These are phyloP conservation scores for Hippolais icterina DNA, from an alignment of 2,113 vertebrate genomes.

Conservation along the genomic window DNA sequence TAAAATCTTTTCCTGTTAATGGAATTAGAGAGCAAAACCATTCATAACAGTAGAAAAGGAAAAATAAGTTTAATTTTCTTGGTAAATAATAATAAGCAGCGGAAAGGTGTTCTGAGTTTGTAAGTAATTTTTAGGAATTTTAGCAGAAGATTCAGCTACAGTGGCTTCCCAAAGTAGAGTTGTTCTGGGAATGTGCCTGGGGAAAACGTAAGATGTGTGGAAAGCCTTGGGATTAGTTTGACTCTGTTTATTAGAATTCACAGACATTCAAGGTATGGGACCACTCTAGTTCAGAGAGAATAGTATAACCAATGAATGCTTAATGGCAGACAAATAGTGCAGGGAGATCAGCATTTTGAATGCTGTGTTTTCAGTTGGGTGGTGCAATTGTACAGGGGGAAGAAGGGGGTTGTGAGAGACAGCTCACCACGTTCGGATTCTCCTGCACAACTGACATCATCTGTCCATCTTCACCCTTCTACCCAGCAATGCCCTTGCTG, in stretches of 20 bases:
- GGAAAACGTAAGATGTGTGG: constrained; percentile 12
- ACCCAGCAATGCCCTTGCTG: background rate
- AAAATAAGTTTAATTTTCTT: constrained; percentile 15
- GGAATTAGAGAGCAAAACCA: background rate
- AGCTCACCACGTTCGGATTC: background rate
- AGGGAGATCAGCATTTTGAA: constrained; percentile 19
- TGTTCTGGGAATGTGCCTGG: constrained; percentile 19
- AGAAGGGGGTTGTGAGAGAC: background rate
- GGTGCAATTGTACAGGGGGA: background rate
- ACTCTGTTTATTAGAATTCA: constrained; percentile 53
- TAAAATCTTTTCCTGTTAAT: constrained; percentile 29
- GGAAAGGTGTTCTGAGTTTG: constrained; percentile 20
- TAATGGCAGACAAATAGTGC: constrained; percentile 30
- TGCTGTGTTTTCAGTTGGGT: constrained; percentile 21
- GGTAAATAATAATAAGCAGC: background rate
- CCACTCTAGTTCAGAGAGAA: constrained; percentile 41
- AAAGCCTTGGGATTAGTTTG: constrained; percentile 61
- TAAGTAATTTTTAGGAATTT: constrained; percentile 42
- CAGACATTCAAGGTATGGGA: constrained; percentile 25
- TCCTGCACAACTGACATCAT: background rate
- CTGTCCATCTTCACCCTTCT: background rate
- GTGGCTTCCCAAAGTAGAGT: constrained; percentile 30
- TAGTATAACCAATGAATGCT: constrained; percentile 63
- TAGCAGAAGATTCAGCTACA: constrained; percentile 17
- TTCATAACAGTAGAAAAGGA: background rate